Evolutionary conservation across 2,797 vertebrate species (phyloP), one percentile per base, ranked within the genome.

Genomic region (Poecilia wingei): DNA sequence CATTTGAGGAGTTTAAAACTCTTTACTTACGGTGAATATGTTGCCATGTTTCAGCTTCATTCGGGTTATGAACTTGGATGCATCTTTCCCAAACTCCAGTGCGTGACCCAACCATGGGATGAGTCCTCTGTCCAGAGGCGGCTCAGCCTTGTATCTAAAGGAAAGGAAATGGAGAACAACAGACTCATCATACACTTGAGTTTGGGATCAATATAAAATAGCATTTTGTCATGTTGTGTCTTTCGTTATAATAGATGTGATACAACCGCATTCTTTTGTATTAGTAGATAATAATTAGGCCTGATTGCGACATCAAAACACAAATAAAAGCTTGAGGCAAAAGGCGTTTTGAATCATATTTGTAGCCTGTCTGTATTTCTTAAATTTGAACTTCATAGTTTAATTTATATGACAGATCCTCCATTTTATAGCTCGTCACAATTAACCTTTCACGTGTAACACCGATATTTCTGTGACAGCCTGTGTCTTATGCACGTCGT

Each of bases 41-140:
- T 98, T 90, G 0, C 97, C 97, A 10, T 98, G 96, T 86, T 97
- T 97, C 79, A 72, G 82, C 88, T 96, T 97, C 97, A 98, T 98
- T 84, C 94, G 93, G 1, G 86, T 87, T 73, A 98, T 90, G 87
- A 98, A 97, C 82, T 94, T 94, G 25, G 95, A 94, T 1, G 95
- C 95, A 87, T 98, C 97, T 88, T 91, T 96, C 70, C 97, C 97
- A 90, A 98, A 97, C 51, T 96, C 96, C 74, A 97, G 91, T 0
- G 97, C 97, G 14, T 97, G 95, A 2, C 97, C 97, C 76, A 98
- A 77, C 97, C 97, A 98, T 0, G 97, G 97, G 79, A 98, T 93
- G 0, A 87, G 4, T 20, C 97, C 97, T 92, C 91, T 92, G 87
- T 97, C 97, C 25, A 98, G 86, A 28, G 97, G 97, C 0, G 97